A percentile compares a stretch with the other conserved stretches of the same genome.
These are phyloP conservation scores for Onychostruthus taczanowskii DNA, from an alignment of 2,113 vertebrate genomes.

Conservation along the genomic window DNA sequence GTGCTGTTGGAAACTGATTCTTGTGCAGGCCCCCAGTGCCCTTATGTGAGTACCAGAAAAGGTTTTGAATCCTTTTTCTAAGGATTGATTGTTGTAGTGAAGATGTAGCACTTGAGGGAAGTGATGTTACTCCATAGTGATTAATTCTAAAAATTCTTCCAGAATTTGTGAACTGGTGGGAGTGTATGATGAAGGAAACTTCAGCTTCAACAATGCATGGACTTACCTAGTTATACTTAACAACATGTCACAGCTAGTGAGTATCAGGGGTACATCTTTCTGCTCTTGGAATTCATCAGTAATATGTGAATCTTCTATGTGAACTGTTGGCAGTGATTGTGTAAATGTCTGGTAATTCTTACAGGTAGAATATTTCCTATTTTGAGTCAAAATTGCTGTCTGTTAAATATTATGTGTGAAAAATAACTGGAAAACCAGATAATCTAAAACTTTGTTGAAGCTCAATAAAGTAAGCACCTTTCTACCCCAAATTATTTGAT, in stretches of 20 bases:
- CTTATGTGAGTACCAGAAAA: neutral
- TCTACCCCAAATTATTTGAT: neutral
- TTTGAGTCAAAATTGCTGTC: neutral
- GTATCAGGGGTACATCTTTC: slow-evolving; percentile 32
- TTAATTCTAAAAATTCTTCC: slow-evolving; percentile 40
- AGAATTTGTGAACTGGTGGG: slow-evolving; percentile 90
- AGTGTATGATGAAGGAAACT: slow-evolving; percentile 96
- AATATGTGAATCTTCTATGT: neutral
- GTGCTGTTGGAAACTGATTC: neutral
- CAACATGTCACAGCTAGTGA: slow-evolving; percentile 95
- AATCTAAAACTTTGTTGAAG: neutral
- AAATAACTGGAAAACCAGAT: neutral
- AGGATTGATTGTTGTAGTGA: neutral
- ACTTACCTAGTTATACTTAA: slow-evolving; percentile 97
- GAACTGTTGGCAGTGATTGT: neutral
- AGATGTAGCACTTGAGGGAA: neutral
- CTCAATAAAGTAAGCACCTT: neutral
- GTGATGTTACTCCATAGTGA: neutral
- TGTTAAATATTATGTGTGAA: neutral
- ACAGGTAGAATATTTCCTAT: neutral
- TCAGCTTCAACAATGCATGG: slow-evolving; percentile 95
- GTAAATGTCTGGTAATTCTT: neutral
- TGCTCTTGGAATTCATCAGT: neutral
- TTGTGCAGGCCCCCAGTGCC: neutral
- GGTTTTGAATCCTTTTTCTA: neutral